Evolutionary conservation across 37 sponge, comb jelly and placozoan species (phyloP), one percentile per base, ranked within the genome.

Genomic region (Spongilla lacustris): DNA sequence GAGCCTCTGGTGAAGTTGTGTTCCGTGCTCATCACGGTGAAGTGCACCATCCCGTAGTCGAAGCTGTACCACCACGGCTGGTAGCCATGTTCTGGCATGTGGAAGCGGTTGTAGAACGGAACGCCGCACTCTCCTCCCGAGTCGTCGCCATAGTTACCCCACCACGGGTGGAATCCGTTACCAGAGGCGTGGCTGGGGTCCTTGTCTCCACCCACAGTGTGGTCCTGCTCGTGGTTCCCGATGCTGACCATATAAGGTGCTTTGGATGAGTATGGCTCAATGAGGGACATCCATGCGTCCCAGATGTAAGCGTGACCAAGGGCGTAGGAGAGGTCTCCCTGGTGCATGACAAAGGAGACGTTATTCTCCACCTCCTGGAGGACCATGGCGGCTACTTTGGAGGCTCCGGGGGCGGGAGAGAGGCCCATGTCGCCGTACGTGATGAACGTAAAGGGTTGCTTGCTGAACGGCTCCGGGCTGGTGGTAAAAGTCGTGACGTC

Each of bases 101-200:
- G 85, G 34, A 85, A 91, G 33, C 87, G 83, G 73, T 91, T 36
- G 25, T 27, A 77, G 22, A 79, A 36, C 14, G 92, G 92, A 4
- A 92, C 92, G 22, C 92, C 92, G 80, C 92, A 92, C 76, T 92
- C 92, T 11, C 92, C 92, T 10, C 85, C 88, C 28, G 88, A 87
- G 29, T 92, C 92, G 69, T 92, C 73, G 9, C 85, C 78, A 66
- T 81, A 87, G 58, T 92, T 92, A 21, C 92, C 92, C 92, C 92
- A 92, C 10, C 34, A 14, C 12, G 92, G 92, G 37, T 87, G 92
- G 82, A 92, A 92, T 8, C 88, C 88, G 48, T 87, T 50, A 0
- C 81, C 85, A 14, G 49, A 33, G 24, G 77, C 81, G 24, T 77
- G 69, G 35, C 92, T 91, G 67, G 88, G 88, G 70, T 87, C 82